Base-by-base conservation (phyloP, 2,888 invertebrate species). In the Melanchra persicariae region DNA sequence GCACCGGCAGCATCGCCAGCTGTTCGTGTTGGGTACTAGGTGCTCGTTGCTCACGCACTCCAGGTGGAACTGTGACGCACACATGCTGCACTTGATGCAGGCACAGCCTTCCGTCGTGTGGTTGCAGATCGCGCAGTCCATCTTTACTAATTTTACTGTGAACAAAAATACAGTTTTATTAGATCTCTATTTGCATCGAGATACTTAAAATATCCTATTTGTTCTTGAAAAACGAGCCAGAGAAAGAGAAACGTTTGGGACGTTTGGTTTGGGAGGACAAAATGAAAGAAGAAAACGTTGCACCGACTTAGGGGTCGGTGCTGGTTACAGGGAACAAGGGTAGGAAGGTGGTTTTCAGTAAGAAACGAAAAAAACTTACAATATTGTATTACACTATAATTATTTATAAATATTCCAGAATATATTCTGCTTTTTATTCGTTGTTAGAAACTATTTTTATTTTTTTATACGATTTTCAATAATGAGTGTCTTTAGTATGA, bases 81-180 rank as follows among this genome's bases (percentile, higher is more conserved):
- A 95, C 57, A 85, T 77, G 82, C 94, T 94, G 87, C 94, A 94
- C 73, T 93, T 93, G 64, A 94, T 93, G 0, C 91, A 92, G 22
- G 94, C 94, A 76, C 92, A 93, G 43, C 94, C 94, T 70, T 92
- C 90, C 86, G 91, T 92, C 47, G 93, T 91, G 59, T 90, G 91
- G 73, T 93, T 93, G 83, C 94, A 94, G 77, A 86, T 89, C 30
- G 92, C 93, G 87, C 94, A 94, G 70, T 93, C 92, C 93, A 94
- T 94, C 62, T 82, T 87, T 70, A 55, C 66, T 51, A 54, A 77
- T 70, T 84, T 69, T 74, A 77, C 77, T 77, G 71, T 63, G 64
- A 70, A 83, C 54, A 66, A 74, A 67, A 49, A 51, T 0, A 8
- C 5, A 19, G 15, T 15, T 26, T 22, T 54, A 24, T 37, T n/a